These are phyloP conservation scores for Papilio machaon DNA, from an alignment of 1,140 invertebrate species.

Conservation along the genomic window DNA sequence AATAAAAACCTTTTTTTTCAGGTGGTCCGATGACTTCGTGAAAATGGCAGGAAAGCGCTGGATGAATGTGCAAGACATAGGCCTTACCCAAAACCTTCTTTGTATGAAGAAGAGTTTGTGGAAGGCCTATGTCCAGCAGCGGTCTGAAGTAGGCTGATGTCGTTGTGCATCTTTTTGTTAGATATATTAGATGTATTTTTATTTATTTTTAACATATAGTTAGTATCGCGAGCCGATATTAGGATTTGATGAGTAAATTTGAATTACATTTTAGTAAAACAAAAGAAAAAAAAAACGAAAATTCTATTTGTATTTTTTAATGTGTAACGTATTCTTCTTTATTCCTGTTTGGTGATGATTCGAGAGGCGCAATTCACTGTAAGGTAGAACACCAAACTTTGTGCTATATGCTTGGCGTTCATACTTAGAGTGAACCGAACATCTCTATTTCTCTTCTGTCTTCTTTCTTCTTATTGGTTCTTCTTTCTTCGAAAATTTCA, in stretches of 20 bases:
- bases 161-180: background rate
- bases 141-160: conserved; percentile 24
- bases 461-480: conserved; percentile 43
- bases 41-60: too few species aligned
- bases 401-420: conserved; percentile 90
- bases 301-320: background rate
- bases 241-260: too few species aligned
- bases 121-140: conserved; percentile 6
- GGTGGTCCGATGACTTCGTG: too few species aligned
- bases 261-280: too few species aligned
- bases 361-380: conserved; percentile 86
- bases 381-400: conserved; percentile 95
- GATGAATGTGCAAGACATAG: too few species aligned
- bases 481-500: conserved; percentile 19
- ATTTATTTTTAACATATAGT: background rate
- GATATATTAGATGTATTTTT: background rate
- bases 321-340: conserved; percentile 35
- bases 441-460: conserved; percentile 36
- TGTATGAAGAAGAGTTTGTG: conserved; percentile 1
- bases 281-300: too few species aligned
- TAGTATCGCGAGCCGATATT: too few species aligned
- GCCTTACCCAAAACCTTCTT: too few species aligned
- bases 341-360: conserved; percentile 45
- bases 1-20: too few species aligned
- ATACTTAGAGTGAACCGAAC: conserved; percentile 90